Conservation (phyloP, 2,113 vertebrate species). For the Semicossyphus pulcher region DNA sequence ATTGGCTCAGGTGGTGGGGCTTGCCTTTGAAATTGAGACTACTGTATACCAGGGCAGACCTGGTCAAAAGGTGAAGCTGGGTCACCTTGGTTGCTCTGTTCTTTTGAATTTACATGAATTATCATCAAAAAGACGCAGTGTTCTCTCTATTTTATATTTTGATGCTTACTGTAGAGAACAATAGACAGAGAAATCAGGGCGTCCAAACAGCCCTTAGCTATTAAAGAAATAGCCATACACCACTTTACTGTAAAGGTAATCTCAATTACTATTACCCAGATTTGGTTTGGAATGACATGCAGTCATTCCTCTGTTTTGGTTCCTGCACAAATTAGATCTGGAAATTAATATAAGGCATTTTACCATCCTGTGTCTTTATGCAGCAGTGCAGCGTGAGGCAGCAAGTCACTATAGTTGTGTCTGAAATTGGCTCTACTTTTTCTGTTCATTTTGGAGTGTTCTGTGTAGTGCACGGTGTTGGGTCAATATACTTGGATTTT, state of each 20-base stretch:
- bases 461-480: too few species aligned
- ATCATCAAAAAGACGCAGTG: slow-evolving; percentile 41
- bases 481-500: too few species aligned
- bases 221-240: background rate
- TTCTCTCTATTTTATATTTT: slow-evolving; percentile 23
- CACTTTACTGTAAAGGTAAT: background rate
- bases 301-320: background rate
- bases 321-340: too few species aligned
- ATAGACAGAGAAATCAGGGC: background rate
- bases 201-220: background rate
- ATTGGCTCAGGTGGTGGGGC: slow-evolving; percentile 82
- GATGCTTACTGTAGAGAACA: slow-evolving; percentile 20
- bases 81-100: slow-evolving; percentile 44
- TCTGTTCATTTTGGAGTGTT: too few species aligned
- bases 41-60: slow-evolving; percentile 69
- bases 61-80: slow-evolving; percentile 77
- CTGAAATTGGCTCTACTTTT: too few species aligned
- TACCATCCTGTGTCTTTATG: too few species aligned
- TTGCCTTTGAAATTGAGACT: slow-evolving; percentile 84
- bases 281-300: background rate
- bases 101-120: slow-evolving; percentile 75
- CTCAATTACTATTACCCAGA: background rate
- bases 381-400: background rate
- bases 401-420: too few species aligned
- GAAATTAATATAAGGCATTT: background rate